Percentiles rank a stretch among this genome's conserved stretches.
Evolutionary conservation across 2,888 invertebrate genomes (phyloP).

Genomic region (Margaritifera margaritifera): DNA sequence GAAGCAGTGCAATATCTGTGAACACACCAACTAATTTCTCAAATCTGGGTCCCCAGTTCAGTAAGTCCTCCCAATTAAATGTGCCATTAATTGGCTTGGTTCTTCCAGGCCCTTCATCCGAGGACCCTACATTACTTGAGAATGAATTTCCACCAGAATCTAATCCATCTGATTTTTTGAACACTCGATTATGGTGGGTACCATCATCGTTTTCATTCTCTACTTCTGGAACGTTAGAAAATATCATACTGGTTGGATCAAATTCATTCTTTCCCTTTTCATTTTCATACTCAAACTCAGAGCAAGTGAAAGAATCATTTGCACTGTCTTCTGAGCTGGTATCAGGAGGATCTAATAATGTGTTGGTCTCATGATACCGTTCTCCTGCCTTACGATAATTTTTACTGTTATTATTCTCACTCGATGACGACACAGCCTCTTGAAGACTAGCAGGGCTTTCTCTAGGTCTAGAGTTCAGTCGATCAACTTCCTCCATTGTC

Average conservation of each 20-base stretch:
- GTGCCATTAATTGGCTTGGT: slow-evolving; percentile 72
- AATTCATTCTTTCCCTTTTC: slow-evolving; percentile 63
- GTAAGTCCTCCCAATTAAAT: slow-evolving; percentile 92
- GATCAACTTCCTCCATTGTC: slow-evolving; percentile 93
- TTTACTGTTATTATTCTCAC: slow-evolving; percentile 61
- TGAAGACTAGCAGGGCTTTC: slow-evolving; percentile 89
- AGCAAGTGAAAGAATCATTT: slow-evolving; percentile 98
- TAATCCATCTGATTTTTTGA: slow-evolving; percentile 85
- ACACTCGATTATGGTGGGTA: slow-evolving; percentile 37
- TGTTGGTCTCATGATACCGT: slow-evolving; percentile 65
- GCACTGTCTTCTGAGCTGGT: slow-evolving; percentile 86
- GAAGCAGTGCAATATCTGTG: slow-evolving; percentile 95
- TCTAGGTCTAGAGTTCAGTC: slow-evolving; percentile 89
- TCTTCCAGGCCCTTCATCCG: slow-evolving; percentile 81
- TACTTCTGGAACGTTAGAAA: slow-evolving; percentile 75
- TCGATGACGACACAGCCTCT: slow-evolving; percentile 91
- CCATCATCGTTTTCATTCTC: slow-evolving; percentile 66
- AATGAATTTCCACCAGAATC: slow-evolving; percentile 95
- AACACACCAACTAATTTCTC: slow-evolving; percentile 96
- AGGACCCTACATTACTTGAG: slow-evolving; percentile 86
- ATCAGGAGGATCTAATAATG: slow-evolving; percentile 69
- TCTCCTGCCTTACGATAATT: slow-evolving; percentile 40
- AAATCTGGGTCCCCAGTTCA: slow-evolving; percentile 97
- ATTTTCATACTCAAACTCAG: slow-evolving; percentile 97
- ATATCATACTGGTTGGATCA: slow-evolving; percentile 77